Percentiles rank a stretch among this genome's conserved stretches.
Evolutionary conservation across 2,888 invertebrate species (phyloP).

Genomic region (Molanna angustata): DNA sequence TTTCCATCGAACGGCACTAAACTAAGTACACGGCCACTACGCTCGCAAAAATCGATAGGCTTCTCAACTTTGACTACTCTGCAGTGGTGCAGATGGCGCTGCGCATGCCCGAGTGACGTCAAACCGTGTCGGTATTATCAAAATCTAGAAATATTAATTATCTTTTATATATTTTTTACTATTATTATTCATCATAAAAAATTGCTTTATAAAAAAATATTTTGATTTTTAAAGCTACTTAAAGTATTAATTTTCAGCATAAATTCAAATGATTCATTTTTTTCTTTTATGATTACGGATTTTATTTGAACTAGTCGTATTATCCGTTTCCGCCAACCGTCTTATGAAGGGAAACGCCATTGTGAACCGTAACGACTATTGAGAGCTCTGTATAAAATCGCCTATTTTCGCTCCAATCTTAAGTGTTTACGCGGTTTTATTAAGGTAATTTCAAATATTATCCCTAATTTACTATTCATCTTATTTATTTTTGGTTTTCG

Average conservation of each 20-base stretch:
- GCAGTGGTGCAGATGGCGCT: constrained; percentile 55
- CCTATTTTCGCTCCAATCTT: constrained; percentile 65
- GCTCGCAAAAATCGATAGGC: constrained; percentile 80
- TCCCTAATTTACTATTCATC: constrained; percentile 44
- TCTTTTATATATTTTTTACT: no score
- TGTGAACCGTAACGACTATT: constrained; percentile 80
- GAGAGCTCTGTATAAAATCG: constrained; percentile 62
- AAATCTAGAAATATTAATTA: no score
- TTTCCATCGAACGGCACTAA: constrained; percentile 70
- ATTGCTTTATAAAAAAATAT: not conserved
- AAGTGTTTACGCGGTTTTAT: constrained; percentile 52
- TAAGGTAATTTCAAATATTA: constrained; percentile 44
- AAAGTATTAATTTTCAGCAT: no score
- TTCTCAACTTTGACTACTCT: constrained; percentile 61
- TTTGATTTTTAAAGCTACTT: not conserved
- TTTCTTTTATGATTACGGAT: constrained; percentile 13
- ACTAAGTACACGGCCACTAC: constrained; percentile 70
- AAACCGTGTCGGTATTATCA: constrained; percentile 37
- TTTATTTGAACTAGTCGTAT: constrained; percentile 3
- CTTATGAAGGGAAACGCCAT: constrained; percentile 71
- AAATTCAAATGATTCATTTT: not conserved
- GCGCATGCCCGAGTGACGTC: constrained; percentile 53
- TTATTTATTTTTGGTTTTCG: constrained; percentile 47
- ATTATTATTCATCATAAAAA: not conserved
- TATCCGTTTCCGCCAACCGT: constrained; percentile 32